A percentile compares a stretch with the other conserved stretches of the same genome.
Evolutionary conservation across 2,113 vertebrate genomes (phyloP).

Genomic region (Tetrax tetrax): DNA sequence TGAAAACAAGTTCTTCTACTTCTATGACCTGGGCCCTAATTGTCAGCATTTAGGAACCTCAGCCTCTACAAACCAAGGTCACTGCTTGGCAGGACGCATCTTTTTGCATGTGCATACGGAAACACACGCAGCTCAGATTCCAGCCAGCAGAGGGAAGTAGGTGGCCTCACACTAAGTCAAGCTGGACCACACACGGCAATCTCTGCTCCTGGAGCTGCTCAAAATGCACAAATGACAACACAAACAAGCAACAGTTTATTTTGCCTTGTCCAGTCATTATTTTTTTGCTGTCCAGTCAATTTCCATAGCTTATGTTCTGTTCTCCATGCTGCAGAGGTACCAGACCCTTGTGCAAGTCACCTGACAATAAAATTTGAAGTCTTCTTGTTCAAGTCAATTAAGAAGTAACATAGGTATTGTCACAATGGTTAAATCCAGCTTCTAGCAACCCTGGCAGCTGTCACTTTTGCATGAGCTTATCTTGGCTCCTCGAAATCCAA

Average conservation of each 20-base stretch:
- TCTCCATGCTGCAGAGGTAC: neutral
- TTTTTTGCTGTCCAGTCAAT: neutral
- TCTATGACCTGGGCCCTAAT: neutral
- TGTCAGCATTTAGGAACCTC: neutral
- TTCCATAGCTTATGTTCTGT: neutral
- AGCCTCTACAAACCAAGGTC: neutral
- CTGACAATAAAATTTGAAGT: neutral
- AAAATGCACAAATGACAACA: neutral
- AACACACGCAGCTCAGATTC: neutral
- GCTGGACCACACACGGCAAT: neutral
- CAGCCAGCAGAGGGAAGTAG: neutral
- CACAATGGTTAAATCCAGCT: neutral
- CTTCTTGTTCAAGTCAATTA: neutral
- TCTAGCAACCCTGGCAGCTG: neutral
- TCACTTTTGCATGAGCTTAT: neutral
- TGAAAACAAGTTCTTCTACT: neutral
- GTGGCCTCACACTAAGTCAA: neutral
- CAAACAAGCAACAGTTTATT: neutral
- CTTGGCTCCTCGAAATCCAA: neutral
- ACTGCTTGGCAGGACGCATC: neutral
- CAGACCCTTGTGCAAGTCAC: neutral
- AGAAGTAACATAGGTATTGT: neutral
- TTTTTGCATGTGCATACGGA: rapidly evolving
- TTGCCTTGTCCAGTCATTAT: neutral
- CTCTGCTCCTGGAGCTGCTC: neutral